These are phyloP conservation scores for Ctenopoma kingsleyae DNA, from an alignment of 2,797 vertebrate genomes.

Conservation along the genomic window DNA sequence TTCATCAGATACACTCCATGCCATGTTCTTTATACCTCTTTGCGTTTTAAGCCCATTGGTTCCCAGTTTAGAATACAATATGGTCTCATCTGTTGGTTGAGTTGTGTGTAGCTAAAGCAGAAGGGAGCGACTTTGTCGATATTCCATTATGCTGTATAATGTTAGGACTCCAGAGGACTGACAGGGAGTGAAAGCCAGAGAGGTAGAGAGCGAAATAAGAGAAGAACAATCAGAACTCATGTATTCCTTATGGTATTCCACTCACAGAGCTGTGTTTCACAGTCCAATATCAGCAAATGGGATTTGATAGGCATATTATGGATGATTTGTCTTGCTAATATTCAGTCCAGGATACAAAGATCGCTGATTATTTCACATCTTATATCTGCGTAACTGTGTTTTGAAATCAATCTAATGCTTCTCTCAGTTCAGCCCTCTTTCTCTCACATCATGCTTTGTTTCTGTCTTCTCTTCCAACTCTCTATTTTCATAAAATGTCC, in stretches of 20 bases:
- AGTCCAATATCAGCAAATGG: slow-evolving; percentile 65
- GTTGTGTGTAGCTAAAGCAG: slow-evolving; percentile 66
- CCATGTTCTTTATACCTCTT: slow-evolving; percentile 24
- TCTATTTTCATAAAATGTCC: slow-evolving; percentile 29
- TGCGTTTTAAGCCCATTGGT: slow-evolving; percentile 50
- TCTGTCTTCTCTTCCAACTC: slow-evolving; percentile 34
- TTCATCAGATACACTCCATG: slow-evolving; percentile 48
- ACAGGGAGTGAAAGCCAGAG: slow-evolving; percentile 37
- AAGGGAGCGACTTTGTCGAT: slow-evolving; percentile 67
- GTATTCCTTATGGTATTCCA: slow-evolving; percentile 65
- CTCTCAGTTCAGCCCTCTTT: slow-evolving; percentile 8
- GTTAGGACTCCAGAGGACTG: slow-evolving; percentile 62
- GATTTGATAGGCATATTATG: slow-evolving; percentile 68
- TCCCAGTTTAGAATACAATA: slow-evolving; percentile 59
- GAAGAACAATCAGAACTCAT: slow-evolving; percentile 54
- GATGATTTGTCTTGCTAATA: slow-evolving; percentile 64
- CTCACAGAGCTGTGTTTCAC: slow-evolving; percentile 42
- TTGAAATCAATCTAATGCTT: slow-evolving; percentile 33
- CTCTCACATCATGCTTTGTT: slow-evolving; percentile 26
- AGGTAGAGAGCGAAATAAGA: slow-evolving; percentile 45
- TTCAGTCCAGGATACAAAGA: slow-evolving; percentile 40
- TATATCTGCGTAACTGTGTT: slow-evolving; percentile 50
- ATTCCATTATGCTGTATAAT: slow-evolving; percentile 75
- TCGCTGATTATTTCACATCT: slow-evolving; percentile 57
- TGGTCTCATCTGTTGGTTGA: slow-evolving; percentile 47